A percentile compares a stretch with the other conserved stretches of the same genome.
phyloP scores from a whole-genome alignment of 2,888 invertebrate species.

The Choreutis nemorana region DNA sequence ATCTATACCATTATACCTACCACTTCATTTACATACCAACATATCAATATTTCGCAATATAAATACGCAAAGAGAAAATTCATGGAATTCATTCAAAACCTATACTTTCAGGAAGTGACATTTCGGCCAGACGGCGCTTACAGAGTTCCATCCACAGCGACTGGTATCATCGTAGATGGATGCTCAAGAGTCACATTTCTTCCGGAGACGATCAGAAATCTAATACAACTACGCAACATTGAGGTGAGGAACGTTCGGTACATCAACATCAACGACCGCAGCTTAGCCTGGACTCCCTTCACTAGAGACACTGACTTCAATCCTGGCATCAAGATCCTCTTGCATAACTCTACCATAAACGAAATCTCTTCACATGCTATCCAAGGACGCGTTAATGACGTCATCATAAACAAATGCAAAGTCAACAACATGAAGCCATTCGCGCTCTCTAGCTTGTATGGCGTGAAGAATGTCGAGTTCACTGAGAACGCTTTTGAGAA shows the following conservation, averaged over 20 bases:
- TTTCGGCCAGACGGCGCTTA: constrained; percentile 65
- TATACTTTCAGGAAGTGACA: constrained; percentile 66
- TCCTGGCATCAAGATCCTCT: constrained; percentile 59
- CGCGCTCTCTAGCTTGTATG: constrained; percentile 76
- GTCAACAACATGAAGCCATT: constrained; percentile 73
- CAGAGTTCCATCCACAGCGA: constrained; percentile 56
- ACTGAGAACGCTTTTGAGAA: constrained; percentile 66
- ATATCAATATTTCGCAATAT: too few species aligned
- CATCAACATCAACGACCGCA: constrained; percentile 68
- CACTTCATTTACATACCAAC: too few species aligned
- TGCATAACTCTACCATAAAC: constrained; percentile 57
- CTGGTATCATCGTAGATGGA: constrained; percentile 70
- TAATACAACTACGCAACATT: constrained; percentile 69
- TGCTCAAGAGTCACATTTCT: constrained; percentile 70
- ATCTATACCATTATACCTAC: too few species aligned
- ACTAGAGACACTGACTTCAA: constrained; percentile 72
- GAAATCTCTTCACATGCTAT: constrained; percentile 70
- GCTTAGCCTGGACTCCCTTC: constrained; percentile 67
- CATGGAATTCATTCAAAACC: too few species aligned
- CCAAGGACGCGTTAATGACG: constrained; percentile 75
- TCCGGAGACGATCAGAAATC: constrained; percentile 64
- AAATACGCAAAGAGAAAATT: too few species aligned
- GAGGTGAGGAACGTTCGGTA: constrained; percentile 69
- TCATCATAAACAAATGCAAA: constrained; percentile 69
- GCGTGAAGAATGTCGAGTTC: constrained; percentile 71